Evolutionary conservation across 1,140 invertebrate species (phyloP), one percentile per base, ranked within the genome.

Genomic region (Notospermus geniculatus): DNA sequence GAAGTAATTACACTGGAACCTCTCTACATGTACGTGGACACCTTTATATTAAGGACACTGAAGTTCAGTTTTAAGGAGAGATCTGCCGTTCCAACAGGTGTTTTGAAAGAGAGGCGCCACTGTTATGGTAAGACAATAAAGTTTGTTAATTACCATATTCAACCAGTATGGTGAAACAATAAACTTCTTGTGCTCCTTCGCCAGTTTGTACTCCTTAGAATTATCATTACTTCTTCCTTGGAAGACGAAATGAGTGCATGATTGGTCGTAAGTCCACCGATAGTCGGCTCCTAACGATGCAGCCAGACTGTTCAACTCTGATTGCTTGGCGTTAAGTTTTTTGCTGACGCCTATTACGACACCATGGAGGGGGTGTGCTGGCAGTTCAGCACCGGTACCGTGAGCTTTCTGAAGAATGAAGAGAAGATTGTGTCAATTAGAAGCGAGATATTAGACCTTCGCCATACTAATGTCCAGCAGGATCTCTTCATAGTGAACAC

Each of bases 121-220:
- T n/a, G n/a, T n/a, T n/a, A n/a, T n/a, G n/a, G n/a, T n/a, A n/a
- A n/a, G n/a, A n/a, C n/a, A n/a, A n/a, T n/a, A n/a, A n/a, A n/a
- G n/a, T n/a, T n/a, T n/a, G n/a, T n/a, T n/a, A n/a, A n/a, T n/a
- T 64, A 79, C 79, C 66, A 74, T 71, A 15, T 62, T 60, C 5
- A 83, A 63, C 83, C 83, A 84, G 54, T 82, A 72, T 28, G 82
- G 81, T n/a, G 78, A 79, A 15, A 84, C 82, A 60, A 84, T 79
- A 13, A 72, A 67, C 55, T 82, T 83, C n/a, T 75, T 75, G 30
- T 82, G 70, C 5, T 76, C 71, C 63, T 72, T 76, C 0, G 82
- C 82, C 54, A 70, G 56, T 52, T 77, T 66, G 57, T 82, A 81
- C 45, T 84, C 83, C 67, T 76, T 82, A 53, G 75, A 74, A 9